Evolutionary conservation across 2,888 invertebrate genomes (phyloP).

Genomic region (Aspidapion aeneum): DNA sequence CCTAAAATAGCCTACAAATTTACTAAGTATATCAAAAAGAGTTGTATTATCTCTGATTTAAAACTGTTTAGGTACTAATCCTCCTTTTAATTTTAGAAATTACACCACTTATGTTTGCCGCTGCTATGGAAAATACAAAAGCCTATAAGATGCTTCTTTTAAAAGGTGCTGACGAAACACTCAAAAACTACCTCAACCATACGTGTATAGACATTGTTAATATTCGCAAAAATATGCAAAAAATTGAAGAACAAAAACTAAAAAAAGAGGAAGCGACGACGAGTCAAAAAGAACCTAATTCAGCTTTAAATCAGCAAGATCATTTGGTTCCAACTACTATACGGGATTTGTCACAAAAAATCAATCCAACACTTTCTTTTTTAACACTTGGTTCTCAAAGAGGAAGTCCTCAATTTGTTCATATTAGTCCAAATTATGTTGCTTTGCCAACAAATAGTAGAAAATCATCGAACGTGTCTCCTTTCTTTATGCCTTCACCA

Average conservation of each 20-base stretch:
- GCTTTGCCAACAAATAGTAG: neutral
- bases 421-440: neutral
- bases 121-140: slow-evolving; percentile 34
- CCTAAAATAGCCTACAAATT: no score
- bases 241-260: slow-evolving; percentile 9
- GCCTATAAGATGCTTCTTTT: slow-evolving; percentile 31
- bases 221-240: slow-evolving; percentile 24
- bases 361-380: neutral
- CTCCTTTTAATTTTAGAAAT: slow-evolving; percentile 34
- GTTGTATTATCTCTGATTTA: neutral
- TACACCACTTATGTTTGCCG: slow-evolving; percentile 43
- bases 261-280: slow-evolving; percentile 2
- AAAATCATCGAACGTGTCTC: slow-evolving; percentile 28
- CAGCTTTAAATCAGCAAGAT: neutral
- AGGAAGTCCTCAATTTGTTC: neutral
- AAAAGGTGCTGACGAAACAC: slow-evolving; percentile 31
- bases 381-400: neutral
- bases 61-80: neutral
- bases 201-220: slow-evolving; percentile 33
- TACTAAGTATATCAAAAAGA: neutral
- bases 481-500: slow-evolving; percentile 25
- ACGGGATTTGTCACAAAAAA: neutral
- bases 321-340: neutral
- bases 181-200: slow-evolving; percentile 32
- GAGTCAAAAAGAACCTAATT: neutral